Percentiles rank a stretch among this genome's conserved stretches.
These are phyloP conservation scores for Tursiops truncatus DNA, from an alignment of 2,113 vertebrate species.

Conservation along the genomic window DNA sequence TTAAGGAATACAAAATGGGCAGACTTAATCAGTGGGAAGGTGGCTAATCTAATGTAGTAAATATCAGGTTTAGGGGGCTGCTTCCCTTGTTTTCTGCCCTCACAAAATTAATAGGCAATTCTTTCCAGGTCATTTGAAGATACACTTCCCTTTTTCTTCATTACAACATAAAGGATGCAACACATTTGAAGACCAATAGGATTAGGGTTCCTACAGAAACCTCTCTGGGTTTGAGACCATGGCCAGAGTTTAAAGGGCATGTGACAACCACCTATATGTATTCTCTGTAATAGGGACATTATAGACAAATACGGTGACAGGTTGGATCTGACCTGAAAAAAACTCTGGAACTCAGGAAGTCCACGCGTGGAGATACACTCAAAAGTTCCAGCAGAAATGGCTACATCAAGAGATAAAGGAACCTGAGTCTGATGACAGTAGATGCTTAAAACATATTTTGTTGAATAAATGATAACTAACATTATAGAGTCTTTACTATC, in stretches of 20 bases:
- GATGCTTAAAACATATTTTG: background rate
- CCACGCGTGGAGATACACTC: background rate
- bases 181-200: background rate
- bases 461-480: background rate
- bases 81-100: background rate
- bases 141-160: background rate
- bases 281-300: background rate
- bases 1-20: background rate
- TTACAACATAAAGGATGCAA: conserved; percentile 36
- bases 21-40: background rate
- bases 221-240: background rate
- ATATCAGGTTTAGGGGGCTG: background rate
- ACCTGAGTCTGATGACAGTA: background rate
- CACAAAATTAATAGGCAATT: background rate
- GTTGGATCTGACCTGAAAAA: background rate
- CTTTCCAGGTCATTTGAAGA: conserved; percentile 17
- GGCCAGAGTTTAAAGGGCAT: background rate
- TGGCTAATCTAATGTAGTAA: background rate
- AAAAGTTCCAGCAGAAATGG: conserved; percentile 18
- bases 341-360: background rate
- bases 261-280: background rate
- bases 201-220: background rate
- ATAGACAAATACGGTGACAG: background rate
- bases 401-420: background rate
- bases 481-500: background rate